Evolutionary conservation across 2,113 vertebrate species (phyloP), one percentile per base, ranked within the genome.

Genomic region (Zootoca vivipara): DNA sequence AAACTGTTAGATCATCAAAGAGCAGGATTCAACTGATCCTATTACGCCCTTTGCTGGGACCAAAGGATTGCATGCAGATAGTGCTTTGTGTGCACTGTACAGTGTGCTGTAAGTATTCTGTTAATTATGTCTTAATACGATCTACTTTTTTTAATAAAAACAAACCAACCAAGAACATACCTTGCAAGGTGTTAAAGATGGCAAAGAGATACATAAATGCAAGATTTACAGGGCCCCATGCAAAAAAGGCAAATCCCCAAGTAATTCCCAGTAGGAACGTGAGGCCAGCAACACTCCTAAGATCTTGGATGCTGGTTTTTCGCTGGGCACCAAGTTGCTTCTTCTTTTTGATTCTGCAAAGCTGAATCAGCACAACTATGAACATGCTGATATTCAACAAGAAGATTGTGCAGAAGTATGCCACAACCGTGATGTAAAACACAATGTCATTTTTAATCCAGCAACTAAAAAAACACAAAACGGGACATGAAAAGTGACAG

Each of bases 211-310:
- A 99, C 89, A 97, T 97, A 89, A 99, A 99, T 3, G 97, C 93
- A 80, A 98, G 84, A 85, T 97, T 97, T 83, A 98, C 97, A 2
- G 97, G 97, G 3, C 97, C 98, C 98, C 98, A 98, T 65, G 98
- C 98, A 79, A 99, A 99, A 94, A 99, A 98, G 73, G 98, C 98
- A 69, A 99, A 98, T 8, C 98, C 98, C 99, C 99, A 99, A 83
- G 98, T 99, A 91, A 99, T 98, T 87, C 99, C 99, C 64, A 99
- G 97, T 89, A 99, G 96, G 90, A 98, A 95, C 3, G 98, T 95
- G 40, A 99, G 98, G 62, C 99, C 98, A 0, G 97, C 96, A 78
- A 98, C 94, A 82, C 99, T 99, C 83, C 98, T 97, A 38, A 99
- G 93, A 85, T 99, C 98, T 87, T 98, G 96, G 89, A 98, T 85